Evolutionary conservation across 2,888 invertebrate species (phyloP).

Genomic region (Hyposoter dolosus): DNA sequence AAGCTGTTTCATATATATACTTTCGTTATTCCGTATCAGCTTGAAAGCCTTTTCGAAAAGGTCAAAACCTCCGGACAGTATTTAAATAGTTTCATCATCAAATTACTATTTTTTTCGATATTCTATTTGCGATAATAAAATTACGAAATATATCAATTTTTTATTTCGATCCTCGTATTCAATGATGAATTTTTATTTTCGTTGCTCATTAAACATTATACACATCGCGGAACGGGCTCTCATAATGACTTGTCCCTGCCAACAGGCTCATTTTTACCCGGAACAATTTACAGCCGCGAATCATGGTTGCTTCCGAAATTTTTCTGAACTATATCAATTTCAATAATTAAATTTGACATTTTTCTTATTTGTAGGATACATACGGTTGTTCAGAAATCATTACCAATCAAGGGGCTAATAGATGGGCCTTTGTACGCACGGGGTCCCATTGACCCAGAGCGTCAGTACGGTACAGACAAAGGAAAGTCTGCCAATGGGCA

Average conservation of each 20-base stretch:
- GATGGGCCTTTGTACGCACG: neutral
- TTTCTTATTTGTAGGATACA: too few species aligned
- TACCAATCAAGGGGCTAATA: too few species aligned
- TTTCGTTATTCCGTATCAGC: constrained; percentile 4
- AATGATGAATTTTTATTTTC: neutral
- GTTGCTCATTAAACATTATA: neutral
- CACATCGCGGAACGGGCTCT: too few species aligned
- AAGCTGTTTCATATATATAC: neutral
- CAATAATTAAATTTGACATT: neutral
- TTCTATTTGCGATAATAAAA: neutral
- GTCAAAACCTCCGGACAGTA: neutral
- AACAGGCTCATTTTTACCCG: too few species aligned
- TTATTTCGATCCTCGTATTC: neutral
- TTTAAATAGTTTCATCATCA: neutral
- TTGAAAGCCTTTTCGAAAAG: neutral
- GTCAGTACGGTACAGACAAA: neutral
- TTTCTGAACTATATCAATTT: neutral
- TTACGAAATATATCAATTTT: neutral
- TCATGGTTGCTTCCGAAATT: too few species aligned
- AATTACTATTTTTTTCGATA: neutral
- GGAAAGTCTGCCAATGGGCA: neutral
- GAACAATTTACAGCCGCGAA: too few species aligned
- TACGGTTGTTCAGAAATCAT: too few species aligned
- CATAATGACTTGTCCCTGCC: too few species aligned
- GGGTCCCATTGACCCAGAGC: neutral